A percentile compares a stretch with the other conserved stretches of the same genome.
Conservation (phyloP, 1,140 invertebrate species). For the Drosophila kohkoa region DNA sequence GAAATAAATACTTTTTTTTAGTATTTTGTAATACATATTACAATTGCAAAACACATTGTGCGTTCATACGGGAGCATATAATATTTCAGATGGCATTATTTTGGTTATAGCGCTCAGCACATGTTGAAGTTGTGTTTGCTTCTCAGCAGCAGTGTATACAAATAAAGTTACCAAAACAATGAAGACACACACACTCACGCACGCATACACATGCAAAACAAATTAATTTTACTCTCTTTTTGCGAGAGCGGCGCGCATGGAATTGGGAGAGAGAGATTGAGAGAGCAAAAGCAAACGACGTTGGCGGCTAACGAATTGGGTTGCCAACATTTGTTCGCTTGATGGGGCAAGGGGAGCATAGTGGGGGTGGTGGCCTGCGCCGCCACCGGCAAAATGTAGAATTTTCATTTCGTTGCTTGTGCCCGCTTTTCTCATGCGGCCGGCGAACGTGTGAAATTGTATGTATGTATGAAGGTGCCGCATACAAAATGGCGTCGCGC, state of each 20-base stretch:
- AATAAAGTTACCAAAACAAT: constrained; percentile 81
- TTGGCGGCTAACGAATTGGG: constrained; percentile 64
- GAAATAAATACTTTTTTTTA: neutral
- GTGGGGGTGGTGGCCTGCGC: constrained; percentile 30
- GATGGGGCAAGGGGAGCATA: constrained; percentile 14
- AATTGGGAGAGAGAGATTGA: neutral
- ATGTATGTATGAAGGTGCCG: constrained; percentile 37
- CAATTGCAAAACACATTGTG: neutral
- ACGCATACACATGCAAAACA: constrained; percentile 34
- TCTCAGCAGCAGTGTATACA: constrained; percentile 59
- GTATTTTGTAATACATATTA: neutral
- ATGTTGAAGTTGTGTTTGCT: constrained; percentile 26
- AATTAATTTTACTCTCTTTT: constrained; percentile 39
- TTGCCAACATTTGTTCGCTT: constrained; percentile 55
- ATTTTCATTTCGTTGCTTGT: constrained; percentile 77
- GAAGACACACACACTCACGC: constrained; percentile 53
- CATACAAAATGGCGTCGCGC: constrained; percentile 82
- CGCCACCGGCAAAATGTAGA: constrained; percentile 72
- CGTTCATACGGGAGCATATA: neutral
- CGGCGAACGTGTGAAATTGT: constrained; percentile 49
- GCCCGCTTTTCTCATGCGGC: constrained; percentile 64
- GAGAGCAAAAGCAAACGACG: constrained; percentile 16
- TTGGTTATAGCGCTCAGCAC: constrained; percentile 12
- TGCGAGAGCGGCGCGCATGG: constrained; percentile 35
- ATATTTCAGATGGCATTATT: neutral